These are phyloP conservation scores for Amaurobius ferox DNA, from an alignment of 2,888 invertebrate genomes.

Conservation along the genomic window DNA sequence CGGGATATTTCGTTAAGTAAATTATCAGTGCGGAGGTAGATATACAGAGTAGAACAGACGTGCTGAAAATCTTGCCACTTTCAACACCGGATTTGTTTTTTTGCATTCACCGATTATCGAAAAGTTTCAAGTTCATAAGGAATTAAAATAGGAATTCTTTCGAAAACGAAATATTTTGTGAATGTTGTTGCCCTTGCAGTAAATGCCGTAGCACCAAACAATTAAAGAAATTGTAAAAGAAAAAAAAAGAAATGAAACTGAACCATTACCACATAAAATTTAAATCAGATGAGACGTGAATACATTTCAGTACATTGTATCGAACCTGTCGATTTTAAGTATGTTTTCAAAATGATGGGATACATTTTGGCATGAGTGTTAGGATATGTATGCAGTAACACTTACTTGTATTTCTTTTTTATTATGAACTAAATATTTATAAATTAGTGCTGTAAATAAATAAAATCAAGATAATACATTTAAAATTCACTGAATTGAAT, in stretches of 20 bases:
- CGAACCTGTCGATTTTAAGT: slow-evolving; percentile 64
- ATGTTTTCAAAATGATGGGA: background rate
- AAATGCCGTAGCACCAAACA: slow-evolving; percentile 1
- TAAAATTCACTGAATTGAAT: no score
- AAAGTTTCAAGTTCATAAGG: background rate
- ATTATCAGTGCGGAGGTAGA: slow-evolving; percentile 16
- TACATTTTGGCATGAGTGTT: slow-evolving; percentile 8
- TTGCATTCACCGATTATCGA: background rate
- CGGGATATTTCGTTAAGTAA: background rate
- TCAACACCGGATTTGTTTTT: background rate
- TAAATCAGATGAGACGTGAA: background rate
- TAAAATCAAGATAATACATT: no score
- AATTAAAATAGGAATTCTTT: background rate
- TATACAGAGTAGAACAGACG: background rate
- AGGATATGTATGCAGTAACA: background rate
- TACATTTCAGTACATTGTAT: slow-evolving; percentile 25
- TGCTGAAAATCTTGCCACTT: slow-evolving; percentile 5
- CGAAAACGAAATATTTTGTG: background rate
- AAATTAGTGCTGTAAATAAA: no score
- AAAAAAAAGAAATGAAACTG: background rate
- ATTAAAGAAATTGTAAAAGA: background rate
- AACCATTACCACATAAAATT: background rate
- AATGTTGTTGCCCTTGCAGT: background rate
- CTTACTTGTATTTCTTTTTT: no score
- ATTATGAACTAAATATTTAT: no score